Conservation (phyloP, 2,113 vertebrate genomes). For the Parotia lawesii region DNA sequence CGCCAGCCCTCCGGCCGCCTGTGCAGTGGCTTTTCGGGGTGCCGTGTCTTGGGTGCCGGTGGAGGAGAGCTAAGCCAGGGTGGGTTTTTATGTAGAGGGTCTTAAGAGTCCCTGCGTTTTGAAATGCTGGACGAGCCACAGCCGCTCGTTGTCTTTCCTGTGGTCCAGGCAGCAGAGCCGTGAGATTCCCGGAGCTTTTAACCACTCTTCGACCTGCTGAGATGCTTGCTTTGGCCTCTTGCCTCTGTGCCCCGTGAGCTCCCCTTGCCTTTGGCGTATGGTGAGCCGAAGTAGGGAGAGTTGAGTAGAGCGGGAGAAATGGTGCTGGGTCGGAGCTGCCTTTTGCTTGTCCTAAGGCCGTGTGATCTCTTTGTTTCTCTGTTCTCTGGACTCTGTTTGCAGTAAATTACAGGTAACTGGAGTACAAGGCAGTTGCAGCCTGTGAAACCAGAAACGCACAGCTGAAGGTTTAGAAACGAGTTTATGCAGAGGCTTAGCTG, state of each 20-base stretch:
- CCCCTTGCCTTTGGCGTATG: rapidly evolving
- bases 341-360: rapidly evolving
- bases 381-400: not conserved
- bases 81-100: rapidly evolving
- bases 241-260: rapidly evolving
- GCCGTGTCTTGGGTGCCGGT: rapidly evolving
- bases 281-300: not conserved
- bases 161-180: not conserved
- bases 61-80: not conserved
- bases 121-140: not conserved
- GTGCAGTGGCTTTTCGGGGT: rapidly evolving
- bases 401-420: not conserved
- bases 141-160: rapidly evolving
- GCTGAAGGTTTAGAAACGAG: not conserved
- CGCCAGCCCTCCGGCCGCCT: not conserved
- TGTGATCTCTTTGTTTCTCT: not conserved
- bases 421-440: not conserved
- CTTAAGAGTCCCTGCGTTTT: not conserved
- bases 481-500: not conserved
- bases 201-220: not conserved
- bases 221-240: not conserved
- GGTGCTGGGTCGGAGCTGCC: not conserved
- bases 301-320: rapidly evolving
- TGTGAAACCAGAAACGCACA: not conserved
- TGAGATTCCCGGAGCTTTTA: not conserved